Evolutionary conservation across 92 coral and sea anemone species (phyloP), one percentile per base, ranked within the genome.

Genomic region (Palythoa grandis): DNA sequence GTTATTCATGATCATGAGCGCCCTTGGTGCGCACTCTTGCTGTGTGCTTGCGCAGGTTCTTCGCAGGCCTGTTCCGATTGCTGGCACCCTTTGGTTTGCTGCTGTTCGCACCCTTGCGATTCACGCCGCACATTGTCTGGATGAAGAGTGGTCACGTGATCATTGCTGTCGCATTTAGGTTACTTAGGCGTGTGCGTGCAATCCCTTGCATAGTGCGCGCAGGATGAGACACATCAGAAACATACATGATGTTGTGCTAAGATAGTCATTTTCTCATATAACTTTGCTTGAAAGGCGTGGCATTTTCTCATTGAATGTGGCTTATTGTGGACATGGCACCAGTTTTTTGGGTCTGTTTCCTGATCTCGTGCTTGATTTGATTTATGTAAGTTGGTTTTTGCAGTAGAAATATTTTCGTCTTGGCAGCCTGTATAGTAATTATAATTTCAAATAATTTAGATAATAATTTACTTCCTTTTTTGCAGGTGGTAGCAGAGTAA

Each of bases 161-260:
- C 63, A 54, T 90, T 58, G 70, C 91, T 82, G 22, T 82, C 68
- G 40, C 91, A 87, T 60, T 60, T 52, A 2, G 84, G 7, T 68
- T 90, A 87, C 16, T 87, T 22, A 8, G 40, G 52, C 13, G 88
- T 72, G 37, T 22, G 20, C n/a, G 72, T 39, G 82, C 93, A 90
- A 52, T 87, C 88, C 39, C 38, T 87, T 0, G 93, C 82, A 14
- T 39, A 22, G 47, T 90, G 88, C 40, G 29, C 7, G 83, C 87
- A 86, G 25, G 86, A 87, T 25, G 93, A 69, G 74, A 90, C 53
- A 20, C 93, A 90, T 65, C 60, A 71, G 57, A 56, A 90, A 12
- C 88, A 90, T 5, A 87, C 52, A 19, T 23, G 25, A 43, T 91
- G 37, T 86, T 84, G 88, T 9, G 86, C 65, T 9, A 88, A 69